These are phyloP conservation scores for Macaria notata DNA, from an alignment of 2,888 invertebrate genomes.

Conservation along the genomic window DNA sequence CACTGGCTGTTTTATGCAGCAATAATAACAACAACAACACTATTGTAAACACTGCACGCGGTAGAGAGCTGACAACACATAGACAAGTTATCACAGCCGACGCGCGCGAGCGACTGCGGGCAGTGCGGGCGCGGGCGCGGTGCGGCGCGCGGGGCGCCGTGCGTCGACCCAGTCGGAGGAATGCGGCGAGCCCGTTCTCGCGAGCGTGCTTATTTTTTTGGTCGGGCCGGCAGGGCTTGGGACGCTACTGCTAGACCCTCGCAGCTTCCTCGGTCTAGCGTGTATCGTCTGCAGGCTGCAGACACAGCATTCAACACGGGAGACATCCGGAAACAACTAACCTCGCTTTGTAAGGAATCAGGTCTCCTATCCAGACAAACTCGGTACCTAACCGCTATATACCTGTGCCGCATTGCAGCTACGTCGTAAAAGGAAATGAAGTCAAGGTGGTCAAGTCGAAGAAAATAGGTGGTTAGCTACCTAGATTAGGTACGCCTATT, in stretches of 20 bases:
- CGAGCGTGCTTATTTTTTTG: conserved; percentile 62
- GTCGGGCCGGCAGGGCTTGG: conserved; percentile 50
- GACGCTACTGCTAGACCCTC: conserved; percentile 11
- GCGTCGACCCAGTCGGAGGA: conserved; percentile 74
- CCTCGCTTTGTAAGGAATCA: background rate
- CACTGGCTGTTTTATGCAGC: conserved; percentile 55
- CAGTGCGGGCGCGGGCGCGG: conserved; percentile 42
- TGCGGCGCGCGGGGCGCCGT: conserved; percentile 32
- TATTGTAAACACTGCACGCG: conserved; percentile 72
- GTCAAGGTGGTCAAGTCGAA: background rate
- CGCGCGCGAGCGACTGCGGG: conserved; percentile 71
- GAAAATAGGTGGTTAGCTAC: background rate
- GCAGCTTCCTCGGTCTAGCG: background rate
- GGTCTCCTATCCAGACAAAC: conserved; percentile 9
- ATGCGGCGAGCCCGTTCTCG: conserved; percentile 75
- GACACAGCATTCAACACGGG: background rate
- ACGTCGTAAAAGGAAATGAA: conserved; percentile 8
- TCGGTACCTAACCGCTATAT: conserved; percentile 10
- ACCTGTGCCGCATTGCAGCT: conserved; percentile 34
- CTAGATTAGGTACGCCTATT: no score
- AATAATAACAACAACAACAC: conserved; percentile 67
- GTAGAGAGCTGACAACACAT: conserved; percentile 50
- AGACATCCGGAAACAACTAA: background rate
- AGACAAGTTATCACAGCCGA: conserved; percentile 56
- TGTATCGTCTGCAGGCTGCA: no score